Conservation (phyloP, 2,113 vertebrate species). For the Hystrix cristata region DNA sequence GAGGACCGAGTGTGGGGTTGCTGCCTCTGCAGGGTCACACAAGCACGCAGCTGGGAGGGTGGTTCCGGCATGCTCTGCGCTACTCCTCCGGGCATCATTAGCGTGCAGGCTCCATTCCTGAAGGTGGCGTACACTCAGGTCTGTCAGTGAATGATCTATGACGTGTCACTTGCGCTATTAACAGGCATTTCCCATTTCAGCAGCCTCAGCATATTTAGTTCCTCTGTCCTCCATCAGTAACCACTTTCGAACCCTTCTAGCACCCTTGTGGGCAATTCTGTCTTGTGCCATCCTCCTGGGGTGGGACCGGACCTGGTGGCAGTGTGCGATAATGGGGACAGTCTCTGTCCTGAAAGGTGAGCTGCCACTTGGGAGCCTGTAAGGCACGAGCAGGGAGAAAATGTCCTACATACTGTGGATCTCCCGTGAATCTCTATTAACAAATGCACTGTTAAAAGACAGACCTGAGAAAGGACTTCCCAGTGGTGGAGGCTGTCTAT, state of each 20-base stretch:
- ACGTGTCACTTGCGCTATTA: conserved; percentile 66
- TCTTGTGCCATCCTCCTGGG: not conserved
- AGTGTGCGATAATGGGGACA: not conserved
- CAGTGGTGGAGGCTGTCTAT: not conserved
- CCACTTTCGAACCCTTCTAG: not conserved
- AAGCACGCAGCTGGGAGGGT: not conserved
- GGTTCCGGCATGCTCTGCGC: not conserved
- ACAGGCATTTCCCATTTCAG: conserved; percentile 67
- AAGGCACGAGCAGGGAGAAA: not conserved
- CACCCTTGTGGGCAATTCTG: not conserved
- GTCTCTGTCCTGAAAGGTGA: not conserved
- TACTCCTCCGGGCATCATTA: not conserved
- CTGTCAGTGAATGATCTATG: conserved; percentile 53
- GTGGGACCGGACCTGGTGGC: not conserved
- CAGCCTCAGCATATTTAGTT: conserved; percentile 72
- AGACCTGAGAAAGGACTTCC: not conserved
- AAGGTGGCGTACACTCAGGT: not conserved
- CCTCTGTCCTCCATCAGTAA: conserved; percentile 57
- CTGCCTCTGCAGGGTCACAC: not conserved
- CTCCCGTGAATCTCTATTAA: conserved; percentile 19
- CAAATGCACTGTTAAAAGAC: not conserved
- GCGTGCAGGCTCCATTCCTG: conserved; percentile 29
- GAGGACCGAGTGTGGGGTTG: not conserved
- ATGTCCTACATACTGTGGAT: not conserved
- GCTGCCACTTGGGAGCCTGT: not conserved